Evolutionary conservation across 2,113 vertebrate genomes (phyloP), one percentile per base, ranked within the genome.

Genomic region (Oenanthe oenanthe): DNA sequence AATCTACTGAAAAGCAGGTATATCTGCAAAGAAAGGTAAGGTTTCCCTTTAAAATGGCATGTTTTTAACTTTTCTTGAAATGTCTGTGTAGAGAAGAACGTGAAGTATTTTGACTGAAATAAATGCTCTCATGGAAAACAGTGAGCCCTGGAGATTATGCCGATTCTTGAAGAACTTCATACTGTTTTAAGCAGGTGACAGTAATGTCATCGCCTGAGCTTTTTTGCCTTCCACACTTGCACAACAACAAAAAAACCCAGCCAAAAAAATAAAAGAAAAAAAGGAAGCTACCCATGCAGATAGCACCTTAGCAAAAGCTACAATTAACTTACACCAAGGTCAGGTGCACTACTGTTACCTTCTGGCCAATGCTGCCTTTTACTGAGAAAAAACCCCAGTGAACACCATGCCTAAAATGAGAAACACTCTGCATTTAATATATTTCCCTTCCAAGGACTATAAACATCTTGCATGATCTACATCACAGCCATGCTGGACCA

Each of bases 161-260:
- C 51, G 73, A 97, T 97, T 94, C 97, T 95, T 97, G 96, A 98
- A 98, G 95, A 96, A 97, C 95, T 87, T 97, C 97, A 96, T 97
- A 96, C 97, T 92, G 71, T 97, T 98, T 97, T 97, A 97, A 98
- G 97, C 98, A 98, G 97, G 97, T 98, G 98, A 98, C 97, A 97
- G 97, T 97, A 97, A 97, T 98, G 97, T 96, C 98, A 97, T 97
- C 74, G 95, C 94, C 93, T 96, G 96, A 97, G 97, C 89, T 94
- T 97, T 97, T 95, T 96, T 93, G 56, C 87, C 91, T 94, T 89
- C 88, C 70, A 94, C 92, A 92, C 93, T 96, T 92, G 71, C 88
- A 96, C 85, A 97, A 94, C 58, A 93, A 87, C 5, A 83, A 73
- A 6, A 87, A 76, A 58, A 62, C 58, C 17, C 32, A 50, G 62